A percentile compares a stretch with the other conserved stretches of the same genome.
phyloP scores from a whole-genome alignment of 2,113 vertebrate genomes.

The Struthio camelus region DNA sequence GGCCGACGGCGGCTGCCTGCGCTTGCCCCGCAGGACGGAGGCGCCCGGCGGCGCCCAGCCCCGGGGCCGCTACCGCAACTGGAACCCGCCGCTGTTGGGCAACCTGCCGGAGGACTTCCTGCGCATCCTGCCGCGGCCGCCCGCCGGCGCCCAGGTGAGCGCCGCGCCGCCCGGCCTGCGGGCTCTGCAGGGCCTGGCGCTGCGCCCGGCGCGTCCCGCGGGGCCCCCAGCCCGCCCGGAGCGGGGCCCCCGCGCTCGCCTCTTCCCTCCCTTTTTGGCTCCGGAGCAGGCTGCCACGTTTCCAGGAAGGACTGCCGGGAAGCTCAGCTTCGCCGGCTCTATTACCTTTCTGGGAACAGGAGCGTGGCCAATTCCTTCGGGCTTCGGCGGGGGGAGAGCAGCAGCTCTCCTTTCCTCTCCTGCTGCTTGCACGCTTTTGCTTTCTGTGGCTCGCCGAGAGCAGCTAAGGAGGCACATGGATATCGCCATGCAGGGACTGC shows the following conservation, averaged over 20 bases:
- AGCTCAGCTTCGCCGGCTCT: slow-evolving; percentile 5
- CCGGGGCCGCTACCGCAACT: slow-evolving; percentile 86
- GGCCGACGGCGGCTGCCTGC: neutral
- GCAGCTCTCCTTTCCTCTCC: slow-evolving; percentile 59
- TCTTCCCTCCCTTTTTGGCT: neutral
- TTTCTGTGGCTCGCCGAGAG: slow-evolving; percentile 44
- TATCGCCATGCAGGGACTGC: neutral
- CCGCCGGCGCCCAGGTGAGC: slow-evolving; percentile 68
- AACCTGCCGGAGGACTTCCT: slow-evolving; percentile 95
- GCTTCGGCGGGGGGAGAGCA: slow-evolving; percentile 37
- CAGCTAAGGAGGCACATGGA: slow-evolving; percentile 44
- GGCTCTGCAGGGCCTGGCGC: too few relatives aligned
- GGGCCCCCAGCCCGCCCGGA: too few relatives aligned
- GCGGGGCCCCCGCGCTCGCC: accelerated
- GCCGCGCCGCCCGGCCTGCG: too few relatives aligned
- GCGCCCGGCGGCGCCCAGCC: slow-evolving; percentile 60
- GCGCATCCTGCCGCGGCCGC: slow-evolving; percentile 92
- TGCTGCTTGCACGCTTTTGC: slow-evolving; percentile 28
- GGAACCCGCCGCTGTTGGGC: slow-evolving; percentile 93
- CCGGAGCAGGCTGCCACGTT: slow-evolving; percentile 15
- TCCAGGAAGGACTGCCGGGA: slow-evolving; percentile 29
- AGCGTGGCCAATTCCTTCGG: neutral
- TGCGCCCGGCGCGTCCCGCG: too few relatives aligned
- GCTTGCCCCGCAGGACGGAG: slow-evolving; percentile 77
- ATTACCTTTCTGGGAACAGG: slow-evolving; percentile 60